Percentiles rank a stretch among this genome's conserved stretches.
Evolutionary conservation across 2,888 invertebrate species (phyloP).

Genomic region (Bembecia ichneumoniformis): DNA sequence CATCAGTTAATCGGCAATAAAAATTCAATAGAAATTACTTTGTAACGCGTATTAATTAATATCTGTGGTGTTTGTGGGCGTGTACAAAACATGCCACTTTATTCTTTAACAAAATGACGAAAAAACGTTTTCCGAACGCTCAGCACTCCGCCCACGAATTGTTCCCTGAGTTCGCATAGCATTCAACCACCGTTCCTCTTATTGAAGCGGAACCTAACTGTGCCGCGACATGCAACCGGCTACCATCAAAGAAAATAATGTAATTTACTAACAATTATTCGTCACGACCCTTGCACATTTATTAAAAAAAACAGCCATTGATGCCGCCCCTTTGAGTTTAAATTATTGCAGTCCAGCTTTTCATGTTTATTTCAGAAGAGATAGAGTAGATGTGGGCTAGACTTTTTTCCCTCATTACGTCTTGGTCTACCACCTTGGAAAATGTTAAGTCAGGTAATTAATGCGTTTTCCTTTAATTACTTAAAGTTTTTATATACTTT

Average conservation of each 20-base stretch:
- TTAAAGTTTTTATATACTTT: too few species aligned
- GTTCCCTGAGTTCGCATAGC: slow-evolving; percentile 13
- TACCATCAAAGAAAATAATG: slow-evolving; percentile 11
- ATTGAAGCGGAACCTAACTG: slow-evolving; percentile 35
- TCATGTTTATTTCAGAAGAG: too few species aligned
- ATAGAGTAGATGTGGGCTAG: too few species aligned
- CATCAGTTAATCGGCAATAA: too few species aligned
- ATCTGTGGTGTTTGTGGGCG: slow-evolving; percentile 26
- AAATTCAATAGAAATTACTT: too few species aligned
- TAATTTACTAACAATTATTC: slow-evolving; percentile 1
- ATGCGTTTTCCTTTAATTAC: too few species aligned
- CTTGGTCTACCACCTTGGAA: too few species aligned
- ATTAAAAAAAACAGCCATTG: neutral
- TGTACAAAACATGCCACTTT: slow-evolving; percentile 31
- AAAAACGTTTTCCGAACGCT: slow-evolving; percentile 26
- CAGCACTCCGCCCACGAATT: slow-evolving; percentile 27
- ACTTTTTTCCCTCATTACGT: too few species aligned
- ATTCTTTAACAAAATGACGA: slow-evolving; percentile 36
- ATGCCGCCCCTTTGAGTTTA: too few species aligned
- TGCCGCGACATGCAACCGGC: slow-evolving; percentile 33
- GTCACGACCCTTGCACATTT: neutral
- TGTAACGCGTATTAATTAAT: slow-evolving; percentile 4
- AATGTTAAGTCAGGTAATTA: too few species aligned
- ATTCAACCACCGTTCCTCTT: slow-evolving; percentile 21
- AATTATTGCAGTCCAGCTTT: too few species aligned